These are phyloP conservation scores for Australoheros facetus DNA, from an alignment of 2,797 vertebrate species.

Conservation along the genomic window DNA sequence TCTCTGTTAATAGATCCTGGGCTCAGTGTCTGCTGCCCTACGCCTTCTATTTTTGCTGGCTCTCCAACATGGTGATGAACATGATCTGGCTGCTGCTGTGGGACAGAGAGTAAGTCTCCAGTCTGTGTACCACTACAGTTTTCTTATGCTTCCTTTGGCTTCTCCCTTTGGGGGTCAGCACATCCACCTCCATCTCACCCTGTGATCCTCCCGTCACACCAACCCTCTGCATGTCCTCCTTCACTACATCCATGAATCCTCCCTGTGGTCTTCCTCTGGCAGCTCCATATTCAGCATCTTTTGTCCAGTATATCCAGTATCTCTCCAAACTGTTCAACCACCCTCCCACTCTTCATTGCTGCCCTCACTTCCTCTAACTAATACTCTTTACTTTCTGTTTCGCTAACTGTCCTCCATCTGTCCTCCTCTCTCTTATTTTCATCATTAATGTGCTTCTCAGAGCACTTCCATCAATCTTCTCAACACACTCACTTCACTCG, in stretches of 20 bases:
- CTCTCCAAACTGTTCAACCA: neutral
- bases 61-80: conserved; percentile 78
- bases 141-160: neutral
- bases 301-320: no score
- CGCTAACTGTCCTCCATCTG: neutral
- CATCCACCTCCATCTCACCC: neutral
- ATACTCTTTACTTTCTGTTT: neutral
- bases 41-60: conserved; percentile 79
- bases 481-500: neutral
- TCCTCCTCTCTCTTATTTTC: neutral
- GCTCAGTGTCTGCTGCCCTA: conserved; percentile 75
- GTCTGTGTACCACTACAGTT: neutral
- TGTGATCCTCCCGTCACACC: neutral
- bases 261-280: no score
- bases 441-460: neutral
- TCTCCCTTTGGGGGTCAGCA: neutral
- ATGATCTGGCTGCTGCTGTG: conserved; percentile 80
- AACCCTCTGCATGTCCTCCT: no score
- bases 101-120: conserved; percentile 78
- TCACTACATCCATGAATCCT: no score
- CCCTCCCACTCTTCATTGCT: neutral
- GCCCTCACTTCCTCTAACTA: neutral
- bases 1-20: conserved; percentile 63
- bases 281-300: no score
- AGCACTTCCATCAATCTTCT: neutral